A percentile compares a stretch with the other conserved stretches of the same genome.
Conservation (phyloP, 92 coral and sea anemone genomes). For the Virgularia gustaviana region DNA sequence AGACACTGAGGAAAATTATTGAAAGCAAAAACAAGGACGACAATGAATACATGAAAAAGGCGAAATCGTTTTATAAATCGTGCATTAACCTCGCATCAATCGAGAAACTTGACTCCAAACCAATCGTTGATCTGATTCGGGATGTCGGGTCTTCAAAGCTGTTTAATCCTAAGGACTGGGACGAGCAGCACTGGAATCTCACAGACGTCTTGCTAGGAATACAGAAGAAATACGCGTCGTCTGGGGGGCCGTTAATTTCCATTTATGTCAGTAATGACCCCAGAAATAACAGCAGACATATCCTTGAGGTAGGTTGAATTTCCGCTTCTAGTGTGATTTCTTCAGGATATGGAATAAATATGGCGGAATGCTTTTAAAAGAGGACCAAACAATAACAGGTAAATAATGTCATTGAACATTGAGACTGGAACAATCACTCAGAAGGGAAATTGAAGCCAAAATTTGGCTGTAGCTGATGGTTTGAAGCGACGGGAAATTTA, state of each 20-base stretch:
- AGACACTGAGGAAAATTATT: slow-evolving; percentile 62
- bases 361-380: too few relatives aligned
- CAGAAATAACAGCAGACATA: slow-evolving; percentile 78
- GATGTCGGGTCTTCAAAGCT: slow-evolving; percentile 64
- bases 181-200: slow-evolving; percentile 71
- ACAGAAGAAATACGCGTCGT: slow-evolving; percentile 78
- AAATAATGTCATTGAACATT: too few relatives aligned
- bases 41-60: slow-evolving; percentile 60
- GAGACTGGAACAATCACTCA: too few relatives aligned
- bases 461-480: too few relatives aligned
- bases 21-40: slow-evolving; percentile 51
- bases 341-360: too few relatives aligned
- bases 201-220: slow-evolving; percentile 60
- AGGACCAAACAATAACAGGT: neutral
- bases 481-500: too few relatives aligned
- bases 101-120: slow-evolving; percentile 60
- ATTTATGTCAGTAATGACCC: slow-evolving; percentile 94
- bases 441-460: too few relatives aligned
- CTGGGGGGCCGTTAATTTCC: slow-evolving; percentile 93
- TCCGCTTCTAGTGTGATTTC: neutral
- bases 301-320: slow-evolving; percentile 83
- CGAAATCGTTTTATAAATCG: slow-evolving; percentile 70
- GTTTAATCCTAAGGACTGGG: slow-evolving; percentile 56
- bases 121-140: slow-evolving; percentile 66
- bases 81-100: slow-evolving; percentile 73